These are phyloP conservation scores for Muscicapa striata DNA, from an alignment of 2,797 vertebrate species.

Conservation along the genomic window DNA sequence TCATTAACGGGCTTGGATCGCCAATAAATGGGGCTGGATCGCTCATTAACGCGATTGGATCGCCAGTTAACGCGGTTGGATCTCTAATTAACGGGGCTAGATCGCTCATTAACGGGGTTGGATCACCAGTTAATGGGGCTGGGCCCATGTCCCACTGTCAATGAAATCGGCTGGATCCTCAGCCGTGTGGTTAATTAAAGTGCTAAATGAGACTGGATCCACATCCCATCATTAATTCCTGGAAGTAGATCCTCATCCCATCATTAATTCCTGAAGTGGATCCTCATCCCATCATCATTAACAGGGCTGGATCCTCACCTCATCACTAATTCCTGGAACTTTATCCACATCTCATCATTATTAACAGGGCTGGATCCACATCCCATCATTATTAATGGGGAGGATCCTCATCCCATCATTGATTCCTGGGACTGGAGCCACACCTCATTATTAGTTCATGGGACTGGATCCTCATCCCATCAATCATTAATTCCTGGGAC, in stretches of 20 bases:
- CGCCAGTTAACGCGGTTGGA: rapidly evolving
- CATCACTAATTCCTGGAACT: background rate
- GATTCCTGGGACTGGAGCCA: too few species aligned
- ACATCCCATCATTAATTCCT: too few species aligned
- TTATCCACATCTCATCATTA: rapidly evolving
- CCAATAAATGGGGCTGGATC: background rate
- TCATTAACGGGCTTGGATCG: too few species aligned
- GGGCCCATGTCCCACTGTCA: rapidly evolving
- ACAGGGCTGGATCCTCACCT: background rate
- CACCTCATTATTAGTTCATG: background rate
- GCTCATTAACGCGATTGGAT: background rate
- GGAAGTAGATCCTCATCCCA: background rate
- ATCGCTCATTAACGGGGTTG: too few species aligned
- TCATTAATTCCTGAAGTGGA: background rate
- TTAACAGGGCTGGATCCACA: rapidly evolving
- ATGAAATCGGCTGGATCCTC: background rate
- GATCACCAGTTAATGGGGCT: rapidly evolving
- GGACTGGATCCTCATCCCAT: background rate
- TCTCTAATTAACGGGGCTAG: too few species aligned
- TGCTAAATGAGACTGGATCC: background rate
- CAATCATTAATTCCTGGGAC: rapidly evolving
- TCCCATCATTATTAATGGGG: too few species aligned
- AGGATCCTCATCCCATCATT: too few species aligned
- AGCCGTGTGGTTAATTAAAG: background rate
- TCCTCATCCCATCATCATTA: background rate